These are phyloP conservation scores for Heterohyrax brucei DNA, from an alignment of 2,797 vertebrate species.

Conservation along the genomic window DNA sequence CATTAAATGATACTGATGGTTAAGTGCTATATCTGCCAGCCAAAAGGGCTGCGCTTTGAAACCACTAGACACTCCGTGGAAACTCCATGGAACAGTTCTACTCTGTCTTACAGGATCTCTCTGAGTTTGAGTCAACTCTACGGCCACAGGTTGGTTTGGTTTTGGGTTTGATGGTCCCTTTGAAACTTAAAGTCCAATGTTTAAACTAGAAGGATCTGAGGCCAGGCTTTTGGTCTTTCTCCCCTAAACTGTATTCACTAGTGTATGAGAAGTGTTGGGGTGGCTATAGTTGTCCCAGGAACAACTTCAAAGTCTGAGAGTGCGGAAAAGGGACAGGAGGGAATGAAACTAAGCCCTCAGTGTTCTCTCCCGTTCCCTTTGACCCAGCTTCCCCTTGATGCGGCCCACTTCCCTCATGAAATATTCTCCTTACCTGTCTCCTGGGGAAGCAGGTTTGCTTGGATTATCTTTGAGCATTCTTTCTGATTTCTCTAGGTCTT, in stretches of 20 bases:
- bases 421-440: not conserved
- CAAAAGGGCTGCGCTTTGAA: too few relatives aligned
- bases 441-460: slow-evolving; percentile 50
- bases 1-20: not conserved
- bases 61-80: too few relatives aligned
- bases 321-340: not conserved
- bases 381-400: not conserved
- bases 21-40: too few relatives aligned
- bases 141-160: too few relatives aligned
- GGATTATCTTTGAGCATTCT: slow-evolving; percentile 31
- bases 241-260: not conserved
- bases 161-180: not conserved
- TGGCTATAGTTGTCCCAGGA: not conserved
- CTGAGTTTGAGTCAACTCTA: too few relatives aligned
- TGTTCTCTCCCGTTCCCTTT: not conserved
- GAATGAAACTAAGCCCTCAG: not conserved
- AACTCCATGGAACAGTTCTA: too few relatives aligned
- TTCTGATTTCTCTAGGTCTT: slow-evolving; percentile 15
- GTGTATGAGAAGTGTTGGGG: not conserved
- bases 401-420: not conserved
- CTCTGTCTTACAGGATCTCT: too few relatives aligned
- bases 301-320: not conserved
- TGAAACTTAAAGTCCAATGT: slow-evolving; percentile 5
- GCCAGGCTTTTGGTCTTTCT: not conserved
- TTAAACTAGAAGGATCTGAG: not conserved